Percentiles rank a stretch among this genome's conserved stretches.
These are phyloP conservation scores for Oreochromis aureus DNA, from an alignment of 2,113 vertebrate genomes.

Conservation along the genomic window DNA sequence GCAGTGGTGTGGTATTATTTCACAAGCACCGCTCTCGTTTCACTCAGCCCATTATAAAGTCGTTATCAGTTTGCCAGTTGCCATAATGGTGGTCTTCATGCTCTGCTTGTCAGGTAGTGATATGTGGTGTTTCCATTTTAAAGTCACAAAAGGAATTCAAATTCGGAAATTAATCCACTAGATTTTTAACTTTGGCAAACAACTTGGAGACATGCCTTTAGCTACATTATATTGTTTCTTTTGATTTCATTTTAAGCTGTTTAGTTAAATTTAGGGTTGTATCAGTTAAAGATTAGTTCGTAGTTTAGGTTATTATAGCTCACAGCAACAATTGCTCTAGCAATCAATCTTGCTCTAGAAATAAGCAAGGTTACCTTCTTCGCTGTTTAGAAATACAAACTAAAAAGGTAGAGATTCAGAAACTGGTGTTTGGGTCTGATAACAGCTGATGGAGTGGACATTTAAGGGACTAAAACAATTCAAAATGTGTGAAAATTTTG, in stretches of 20 bases:
- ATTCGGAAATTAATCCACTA: neutral
- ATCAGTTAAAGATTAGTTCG: neutral
- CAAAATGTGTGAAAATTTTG: neutral
- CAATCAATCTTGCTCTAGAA: neutral
- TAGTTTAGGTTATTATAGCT: neutral
- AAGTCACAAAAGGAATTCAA: neutral
- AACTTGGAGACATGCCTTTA: neutral
- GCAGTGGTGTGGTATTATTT: neutral
- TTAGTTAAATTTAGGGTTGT: neutral
- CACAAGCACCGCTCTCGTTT: neutral
- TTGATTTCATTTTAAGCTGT: neutral
- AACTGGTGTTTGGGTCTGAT: neutral
- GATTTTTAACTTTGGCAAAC: neutral
- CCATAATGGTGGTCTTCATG: neutral
- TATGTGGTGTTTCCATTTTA: neutral
- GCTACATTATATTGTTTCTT: neutral
- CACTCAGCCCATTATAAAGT: neutral
- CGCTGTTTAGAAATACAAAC: neutral
- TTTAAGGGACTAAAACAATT: neutral
- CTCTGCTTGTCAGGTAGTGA: neutral
- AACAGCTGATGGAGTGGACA: neutral
- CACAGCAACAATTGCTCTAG: neutral
- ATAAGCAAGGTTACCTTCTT: neutral
- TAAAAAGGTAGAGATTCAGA: neutral
- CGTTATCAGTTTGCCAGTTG: neutral